Percentiles rank a stretch among this genome's conserved stretches.
phyloP scores from a whole-genome alignment of 2,888 invertebrate species.

The Rhingia campestris region DNA sequence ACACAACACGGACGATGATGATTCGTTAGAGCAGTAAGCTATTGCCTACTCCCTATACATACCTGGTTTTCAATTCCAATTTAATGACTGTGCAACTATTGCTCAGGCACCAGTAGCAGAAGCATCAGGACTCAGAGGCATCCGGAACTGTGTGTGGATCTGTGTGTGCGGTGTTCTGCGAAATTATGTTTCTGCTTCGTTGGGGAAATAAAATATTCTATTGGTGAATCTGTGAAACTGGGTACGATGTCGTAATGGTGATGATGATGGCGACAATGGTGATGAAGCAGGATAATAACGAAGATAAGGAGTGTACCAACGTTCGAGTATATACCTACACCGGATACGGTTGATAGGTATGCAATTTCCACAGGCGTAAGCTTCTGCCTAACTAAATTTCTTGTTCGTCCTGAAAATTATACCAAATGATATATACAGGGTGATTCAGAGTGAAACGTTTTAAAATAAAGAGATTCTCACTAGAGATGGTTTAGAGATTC shows the following conservation, averaged over 20 bases:
- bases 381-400: constrained; percentile 26
- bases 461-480: too few relatives aligned
- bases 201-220: constrained; percentile 46
- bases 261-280: constrained; percentile 15
- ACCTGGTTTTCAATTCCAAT: constrained; percentile 40
- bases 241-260: constrained; percentile 12
- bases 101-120: neutral
- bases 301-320: constrained; percentile 18
- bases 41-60: constrained; percentile 10
- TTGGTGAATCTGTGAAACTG: constrained; percentile 31
- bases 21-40: constrained; percentile 42
- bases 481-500: too few relatives aligned
- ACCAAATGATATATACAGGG: too few relatives aligned
- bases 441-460: too few relatives aligned
- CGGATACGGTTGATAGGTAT: constrained; percentile 29
- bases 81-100: constrained; percentile 54
- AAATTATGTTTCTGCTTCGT: constrained; percentile 49
- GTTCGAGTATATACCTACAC: neutral
- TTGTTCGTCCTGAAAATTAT: neutral
- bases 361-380: constrained; percentile 46
- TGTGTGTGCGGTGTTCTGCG: constrained; percentile 43
- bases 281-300: constrained; percentile 28
- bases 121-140: neutral
- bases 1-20: constrained; percentile 29
- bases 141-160: neutral